Percentiles rank a stretch among this genome's conserved stretches.
Conservation (phyloP, 64 coral and sea anemone species). For the Porites australiensis region DNA sequence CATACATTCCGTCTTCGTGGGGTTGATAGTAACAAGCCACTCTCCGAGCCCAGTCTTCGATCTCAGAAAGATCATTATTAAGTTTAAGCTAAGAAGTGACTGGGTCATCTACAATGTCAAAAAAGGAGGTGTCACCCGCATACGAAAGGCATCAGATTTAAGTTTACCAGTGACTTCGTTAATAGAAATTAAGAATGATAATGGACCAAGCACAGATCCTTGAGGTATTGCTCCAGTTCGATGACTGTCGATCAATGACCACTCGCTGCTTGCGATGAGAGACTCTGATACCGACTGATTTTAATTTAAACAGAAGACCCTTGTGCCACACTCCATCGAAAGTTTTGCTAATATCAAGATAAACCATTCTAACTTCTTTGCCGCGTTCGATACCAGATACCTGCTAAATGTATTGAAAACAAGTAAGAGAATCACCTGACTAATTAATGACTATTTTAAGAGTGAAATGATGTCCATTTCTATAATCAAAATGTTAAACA, state of each 20-base stretch:
- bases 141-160: constrained; percentile 11
- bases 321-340: constrained; percentile 57
- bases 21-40: constrained; percentile 45
- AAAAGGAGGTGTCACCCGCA: constrained; percentile 34
- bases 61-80: constrained; percentile 37
- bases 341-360: constrained; percentile 49
- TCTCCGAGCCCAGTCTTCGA: not conserved
- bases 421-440: too few relatives aligned
- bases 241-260: constrained; percentile 24
- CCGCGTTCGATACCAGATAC: not conserved
- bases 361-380: constrained; percentile 18
- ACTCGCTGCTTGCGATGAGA: constrained; percentile 28
- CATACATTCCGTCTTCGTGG: not conserved
- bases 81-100: not conserved
- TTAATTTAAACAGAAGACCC: constrained; percentile 48
- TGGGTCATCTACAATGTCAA: constrained; percentile 8
- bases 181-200: constrained; percentile 57
- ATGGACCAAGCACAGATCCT: constrained; percentile 50
- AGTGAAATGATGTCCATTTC: too few relatives aligned
- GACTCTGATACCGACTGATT: constrained; percentile 20
- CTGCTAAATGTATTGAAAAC: too few relatives aligned
- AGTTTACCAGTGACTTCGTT: constrained; percentile 27
- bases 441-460: too few relatives aligned
- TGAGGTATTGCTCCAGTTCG: constrained; percentile 6
- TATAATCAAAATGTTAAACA: too few relatives aligned